Evolutionary conservation across 2,888 invertebrate species (phyloP).

Genomic region (Bombyx huttoni): DNA sequence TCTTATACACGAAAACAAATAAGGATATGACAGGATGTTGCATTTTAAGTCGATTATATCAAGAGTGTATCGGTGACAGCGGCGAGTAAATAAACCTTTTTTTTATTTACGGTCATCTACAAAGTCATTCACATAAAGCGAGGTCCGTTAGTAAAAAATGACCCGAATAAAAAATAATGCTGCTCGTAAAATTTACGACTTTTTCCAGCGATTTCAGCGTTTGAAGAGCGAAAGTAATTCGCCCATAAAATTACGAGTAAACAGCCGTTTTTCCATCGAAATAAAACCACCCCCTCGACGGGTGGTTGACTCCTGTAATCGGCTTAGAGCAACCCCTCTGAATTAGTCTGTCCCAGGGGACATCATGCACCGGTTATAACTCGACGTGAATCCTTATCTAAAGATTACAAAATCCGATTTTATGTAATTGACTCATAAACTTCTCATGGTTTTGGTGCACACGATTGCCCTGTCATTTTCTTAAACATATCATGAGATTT

Average conservation of each 20-base stretch:
- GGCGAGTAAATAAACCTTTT: conserved; percentile 9
- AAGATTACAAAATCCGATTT: conserved; percentile 65
- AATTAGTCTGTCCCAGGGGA: conserved; percentile 31
- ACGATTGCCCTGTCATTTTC: not conserved
- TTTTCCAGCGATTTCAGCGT: conserved; percentile 56
- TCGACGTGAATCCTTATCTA: conserved; percentile 67
- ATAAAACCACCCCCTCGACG: conserved; percentile 49
- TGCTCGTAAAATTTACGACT: conserved; percentile 54
- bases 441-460: not conserved
- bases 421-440: conserved; percentile 61
- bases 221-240: conserved; percentile 66
- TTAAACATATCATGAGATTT: not conserved
- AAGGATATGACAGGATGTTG: not conserved
- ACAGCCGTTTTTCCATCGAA: conserved; percentile 66
- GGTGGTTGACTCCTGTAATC: conserved; percentile 65
- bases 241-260: conserved; percentile 67
- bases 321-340: conserved; percentile 54
- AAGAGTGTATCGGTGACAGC: conserved; percentile 2
- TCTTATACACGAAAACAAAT: not conserved
- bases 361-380: conserved; percentile 54
- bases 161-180: conserved; percentile 58
- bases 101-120: conserved; percentile 10
- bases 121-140: conserved; percentile 10
- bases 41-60: conserved; percentile 1
- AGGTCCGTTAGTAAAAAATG: conserved; percentile 37